Evolutionary conservation across 2,113 vertebrate genomes (phyloP).

Genomic region (Pipa parva): DNA sequence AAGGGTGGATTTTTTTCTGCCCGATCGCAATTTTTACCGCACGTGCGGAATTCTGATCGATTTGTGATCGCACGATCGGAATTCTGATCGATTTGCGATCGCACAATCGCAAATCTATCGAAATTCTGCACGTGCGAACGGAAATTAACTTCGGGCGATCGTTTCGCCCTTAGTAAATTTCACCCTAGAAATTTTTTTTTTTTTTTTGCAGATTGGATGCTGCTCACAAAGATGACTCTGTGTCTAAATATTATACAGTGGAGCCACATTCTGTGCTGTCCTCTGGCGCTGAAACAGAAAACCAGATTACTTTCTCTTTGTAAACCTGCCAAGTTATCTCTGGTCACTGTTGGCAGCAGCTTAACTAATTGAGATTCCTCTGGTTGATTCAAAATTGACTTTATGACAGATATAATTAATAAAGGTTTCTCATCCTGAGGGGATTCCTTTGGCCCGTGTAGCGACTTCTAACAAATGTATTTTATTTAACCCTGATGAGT

Average conservation of each 20-base stretch:
- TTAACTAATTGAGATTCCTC: constrained; percentile 27
- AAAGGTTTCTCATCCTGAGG: constrained; percentile 4
- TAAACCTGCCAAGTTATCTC: constrained; percentile 26
- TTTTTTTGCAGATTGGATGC: constrained; percentile 17
- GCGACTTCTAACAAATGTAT: background rate
- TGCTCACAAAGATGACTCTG: constrained; percentile 5
- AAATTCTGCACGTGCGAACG: no score
- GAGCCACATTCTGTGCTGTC: constrained; percentile 1
- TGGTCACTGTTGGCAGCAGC: constrained; percentile 23
- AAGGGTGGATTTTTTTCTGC: no score
- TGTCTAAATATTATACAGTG: constrained; percentile 20
- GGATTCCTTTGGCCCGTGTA: background rate
- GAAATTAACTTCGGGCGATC: no score
- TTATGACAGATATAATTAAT: constrained; percentile 33
- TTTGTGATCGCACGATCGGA: no score
- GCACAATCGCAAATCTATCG: no score
- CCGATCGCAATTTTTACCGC: no score
- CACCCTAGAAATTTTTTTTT: no score
- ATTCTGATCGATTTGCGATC: no score
- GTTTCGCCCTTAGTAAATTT: no score
- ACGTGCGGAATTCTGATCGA: no score
- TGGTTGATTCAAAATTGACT: constrained; percentile 28
- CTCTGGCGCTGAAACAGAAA: constrained; percentile 13
- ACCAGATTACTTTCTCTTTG: background rate
- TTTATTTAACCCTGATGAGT: background rate